A percentile compares a stretch with the other conserved stretches of the same genome.
These are phyloP conservation scores for Penaeus monodon DNA, from an alignment of 2,888 invertebrate genomes.

Conservation along the genomic window DNA sequence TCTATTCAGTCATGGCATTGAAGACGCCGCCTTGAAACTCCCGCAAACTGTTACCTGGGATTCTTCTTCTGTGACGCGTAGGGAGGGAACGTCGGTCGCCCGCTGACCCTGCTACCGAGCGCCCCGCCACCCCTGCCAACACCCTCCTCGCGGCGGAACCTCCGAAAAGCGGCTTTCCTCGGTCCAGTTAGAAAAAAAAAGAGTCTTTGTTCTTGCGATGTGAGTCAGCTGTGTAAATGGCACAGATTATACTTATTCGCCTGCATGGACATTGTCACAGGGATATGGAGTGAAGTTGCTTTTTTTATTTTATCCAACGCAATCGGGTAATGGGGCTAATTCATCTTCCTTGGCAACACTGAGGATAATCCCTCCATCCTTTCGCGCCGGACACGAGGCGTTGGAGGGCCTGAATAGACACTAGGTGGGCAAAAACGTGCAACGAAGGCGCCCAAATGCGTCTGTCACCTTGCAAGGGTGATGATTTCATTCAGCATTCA, in stretches of 20 bases:
- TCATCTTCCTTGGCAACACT: slow-evolving; percentile 30
- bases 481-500: slow-evolving; percentile 39
- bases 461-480: slow-evolving; percentile 17
- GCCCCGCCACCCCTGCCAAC: slow-evolving; percentile 24
- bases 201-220: too few species aligned
- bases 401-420: slow-evolving; percentile 20
- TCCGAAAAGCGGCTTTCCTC: not conserved
- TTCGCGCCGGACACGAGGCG: slow-evolving; percentile 28
- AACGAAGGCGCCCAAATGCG: slow-evolving; percentile 17
- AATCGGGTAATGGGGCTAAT: slow-evolving; percentile 10
- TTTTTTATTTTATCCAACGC: not conserved
- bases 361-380: slow-evolving; percentile 33
- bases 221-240: too few species aligned
- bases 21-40: slow-evolving; percentile 15
- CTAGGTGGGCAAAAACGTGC: slow-evolving; percentile 14
- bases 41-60: slow-evolving; percentile 5
- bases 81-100: not conserved
- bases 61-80: slow-evolving; percentile 10
- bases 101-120: slow-evolving; percentile 21
- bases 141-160: not conserved
- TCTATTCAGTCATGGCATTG: slow-evolving; percentile 27
- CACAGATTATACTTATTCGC: too few species aligned
- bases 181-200: not conserved
- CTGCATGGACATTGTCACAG: too few species aligned
- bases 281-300: too few species aligned